These are phyloP conservation scores for Drosophila guanche DNA, from an alignment of 1,140 invertebrate species.

Conservation along the genomic window DNA sequence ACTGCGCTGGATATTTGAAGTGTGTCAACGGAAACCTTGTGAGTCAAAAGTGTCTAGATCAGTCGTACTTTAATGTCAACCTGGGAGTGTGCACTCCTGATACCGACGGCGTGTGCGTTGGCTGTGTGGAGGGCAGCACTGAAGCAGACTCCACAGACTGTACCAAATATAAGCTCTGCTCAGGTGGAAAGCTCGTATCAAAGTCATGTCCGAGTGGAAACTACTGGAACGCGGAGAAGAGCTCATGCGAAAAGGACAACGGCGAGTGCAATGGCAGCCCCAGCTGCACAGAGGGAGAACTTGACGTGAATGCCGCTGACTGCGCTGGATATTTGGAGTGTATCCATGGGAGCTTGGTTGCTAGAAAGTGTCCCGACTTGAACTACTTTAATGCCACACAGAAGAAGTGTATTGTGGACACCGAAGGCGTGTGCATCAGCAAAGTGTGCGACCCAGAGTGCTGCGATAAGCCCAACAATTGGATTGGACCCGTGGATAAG, in stretches of 20 bases:
- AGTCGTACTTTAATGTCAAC: background rate
- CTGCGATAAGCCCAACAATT: conserved; percentile 41
- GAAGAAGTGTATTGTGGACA: conserved; percentile 33
- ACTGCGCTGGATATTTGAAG: conserved; percentile 39
- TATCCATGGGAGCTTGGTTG: conserved; percentile 26
- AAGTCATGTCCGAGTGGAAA: conserved; percentile 9
- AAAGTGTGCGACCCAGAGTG: conserved; percentile 53
- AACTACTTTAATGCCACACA: conserved; percentile 34
- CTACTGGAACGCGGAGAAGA: conserved; percentile 20
- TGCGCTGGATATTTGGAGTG: conserved; percentile 58
- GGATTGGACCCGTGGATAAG: conserved; percentile 27
- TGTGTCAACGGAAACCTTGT: conserved; percentile 25
- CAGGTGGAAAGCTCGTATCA: conserved; percentile 18
- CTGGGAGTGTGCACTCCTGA: background rate
- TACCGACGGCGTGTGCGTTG: conserved; percentile 11
- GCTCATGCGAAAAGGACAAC: conserved; percentile 18
- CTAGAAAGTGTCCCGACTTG: conserved; percentile 17
- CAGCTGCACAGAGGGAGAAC: conserved; percentile 7
- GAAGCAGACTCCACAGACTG: conserved; percentile 17
- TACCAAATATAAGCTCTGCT: conserved; percentile 31
- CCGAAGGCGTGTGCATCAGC: conserved; percentile 37
- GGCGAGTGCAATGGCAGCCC: conserved; percentile 34
- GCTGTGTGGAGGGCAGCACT: conserved; percentile 28
- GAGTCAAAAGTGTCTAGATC: background rate
- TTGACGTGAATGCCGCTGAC: conserved; percentile 12